Percentiles rank a stretch among this genome's conserved stretches.
Conservation (phyloP, 2,888 invertebrate species). For the Hypsopygia costalis region DNA sequence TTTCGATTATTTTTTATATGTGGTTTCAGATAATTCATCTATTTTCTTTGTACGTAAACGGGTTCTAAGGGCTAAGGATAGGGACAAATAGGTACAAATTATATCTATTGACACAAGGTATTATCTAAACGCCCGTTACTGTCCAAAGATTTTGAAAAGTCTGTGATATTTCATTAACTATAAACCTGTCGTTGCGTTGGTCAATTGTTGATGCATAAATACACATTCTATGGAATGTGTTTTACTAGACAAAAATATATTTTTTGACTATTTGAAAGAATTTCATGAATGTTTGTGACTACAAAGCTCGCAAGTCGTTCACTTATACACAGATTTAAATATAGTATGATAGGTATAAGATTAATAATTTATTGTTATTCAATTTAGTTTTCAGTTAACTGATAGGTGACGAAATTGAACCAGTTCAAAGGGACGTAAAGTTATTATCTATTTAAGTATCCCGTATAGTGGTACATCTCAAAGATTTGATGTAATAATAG, state of each 20-base stretch:
- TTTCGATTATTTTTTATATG: conserved; percentile 59
- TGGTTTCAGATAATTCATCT: conserved; percentile 65
- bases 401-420: conserved; percentile 77
- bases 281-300: conserved; percentile 71
- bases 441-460: conserved; percentile 72
- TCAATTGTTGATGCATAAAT: conserved; percentile 78
- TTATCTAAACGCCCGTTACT: conserved; percentile 67
- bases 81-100: conserved; percentile 65
- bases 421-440: conserved; percentile 77
- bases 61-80: conserved; percentile 58
- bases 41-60: conserved; percentile 73
- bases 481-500: conserved; percentile 50
- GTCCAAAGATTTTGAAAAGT: conserved; percentile 79
- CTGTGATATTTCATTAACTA: conserved; percentile 79
- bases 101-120: conserved; percentile 42
- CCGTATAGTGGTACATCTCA: conserved; percentile 49
- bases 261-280: conserved; percentile 80
- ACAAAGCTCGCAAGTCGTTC: conserved; percentile 71
- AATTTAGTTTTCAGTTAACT: conserved; percentile 76
- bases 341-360: conserved; percentile 77
- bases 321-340: conserved; percentile 67
- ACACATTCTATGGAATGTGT: conserved; percentile 66
- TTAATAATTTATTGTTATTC: conserved; percentile 80
- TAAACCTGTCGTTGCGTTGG: conserved; percentile 78
- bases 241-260: conserved; percentile 77